Conservation (phyloP, 2,888 invertebrate species). For the Polyploca ridens region DNA sequence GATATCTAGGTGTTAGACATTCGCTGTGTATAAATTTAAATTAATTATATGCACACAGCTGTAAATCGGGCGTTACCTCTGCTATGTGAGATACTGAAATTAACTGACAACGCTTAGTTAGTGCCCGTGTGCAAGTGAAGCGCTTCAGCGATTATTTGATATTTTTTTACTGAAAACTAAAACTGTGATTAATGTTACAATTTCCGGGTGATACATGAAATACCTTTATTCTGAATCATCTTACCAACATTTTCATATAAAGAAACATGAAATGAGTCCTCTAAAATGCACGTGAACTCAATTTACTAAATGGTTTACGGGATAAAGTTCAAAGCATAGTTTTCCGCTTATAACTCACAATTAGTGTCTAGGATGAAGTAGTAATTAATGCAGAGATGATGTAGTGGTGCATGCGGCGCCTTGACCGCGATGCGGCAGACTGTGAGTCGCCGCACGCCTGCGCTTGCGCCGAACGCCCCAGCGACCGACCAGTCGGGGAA, state of each 20-base stretch:
- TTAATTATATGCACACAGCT: slow-evolving; percentile 38
- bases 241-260: neutral
- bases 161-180: neutral
- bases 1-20: slow-evolving; percentile 38
- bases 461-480: slow-evolving; percentile 26
- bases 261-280: neutral
- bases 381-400: slow-evolving; percentile 22
- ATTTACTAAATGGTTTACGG: neutral
- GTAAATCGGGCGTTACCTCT: slow-evolving; percentile 26
- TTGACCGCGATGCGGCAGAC: slow-evolving; percentile 49
- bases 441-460: slow-evolving; percentile 40
- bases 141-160: neutral
- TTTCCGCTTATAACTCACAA: slow-evolving; percentile 23
- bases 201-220: neutral
- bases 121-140: neutral
- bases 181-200: too few species aligned
- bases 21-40: slow-evolving; percentile 40
- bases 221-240: neutral
- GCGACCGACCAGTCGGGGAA: slow-evolving; percentile 14
- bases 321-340: slow-evolving; percentile 4
- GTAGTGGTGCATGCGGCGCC: slow-evolving; percentile 24
- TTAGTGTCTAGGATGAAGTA: slow-evolving; percentile 24
- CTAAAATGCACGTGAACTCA: neutral
- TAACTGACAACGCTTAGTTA: slow-evolving; percentile 13
- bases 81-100: slow-evolving; percentile 27